phyloP scores from a whole-genome alignment of 2,113 vertebrate genomes.

The Spheniscus mendiculus region DNA sequence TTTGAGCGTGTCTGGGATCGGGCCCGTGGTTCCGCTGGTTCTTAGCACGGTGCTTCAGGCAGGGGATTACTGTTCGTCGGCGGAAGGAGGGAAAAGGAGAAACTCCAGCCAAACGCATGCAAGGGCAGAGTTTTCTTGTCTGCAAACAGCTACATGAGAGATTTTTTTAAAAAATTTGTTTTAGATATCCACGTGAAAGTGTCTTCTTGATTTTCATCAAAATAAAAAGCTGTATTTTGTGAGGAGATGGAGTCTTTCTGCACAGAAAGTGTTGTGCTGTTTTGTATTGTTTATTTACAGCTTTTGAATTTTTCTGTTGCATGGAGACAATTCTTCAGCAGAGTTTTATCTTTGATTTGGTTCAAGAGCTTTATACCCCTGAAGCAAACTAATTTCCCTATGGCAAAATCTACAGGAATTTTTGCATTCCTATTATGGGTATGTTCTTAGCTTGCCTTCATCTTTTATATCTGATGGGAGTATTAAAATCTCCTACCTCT shows the following conservation, averaged over 20 bases:
- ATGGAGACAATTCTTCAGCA: neutral
- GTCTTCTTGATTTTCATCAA: neutral
- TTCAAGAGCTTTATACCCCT: neutral
- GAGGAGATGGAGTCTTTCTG: neutral
- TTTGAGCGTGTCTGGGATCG: neutral
- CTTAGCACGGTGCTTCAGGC: fast-evolving
- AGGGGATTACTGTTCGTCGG: neutral
- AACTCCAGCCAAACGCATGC: neutral
- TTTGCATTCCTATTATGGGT: neutral
- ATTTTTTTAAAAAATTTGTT: neutral
- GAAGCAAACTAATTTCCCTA: neutral
- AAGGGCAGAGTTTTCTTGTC: neutral
- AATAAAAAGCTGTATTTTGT: constrained; percentile 16
- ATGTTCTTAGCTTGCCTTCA: neutral
- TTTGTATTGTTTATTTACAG: neutral
- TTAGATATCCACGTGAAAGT: fast-evolving
- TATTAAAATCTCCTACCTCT: neutral
- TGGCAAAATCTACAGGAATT: neutral
- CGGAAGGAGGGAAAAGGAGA: neutral
- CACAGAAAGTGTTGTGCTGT: neutral
- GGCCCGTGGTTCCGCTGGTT: neutral
- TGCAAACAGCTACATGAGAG: neutral
- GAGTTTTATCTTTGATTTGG: neutral
- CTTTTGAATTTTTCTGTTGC: neutral
- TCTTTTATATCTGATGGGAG: neutral